Evolutionary conservation across 2,113 vertebrate genomes (phyloP).

Genomic region (Cololabis saira): DNA sequence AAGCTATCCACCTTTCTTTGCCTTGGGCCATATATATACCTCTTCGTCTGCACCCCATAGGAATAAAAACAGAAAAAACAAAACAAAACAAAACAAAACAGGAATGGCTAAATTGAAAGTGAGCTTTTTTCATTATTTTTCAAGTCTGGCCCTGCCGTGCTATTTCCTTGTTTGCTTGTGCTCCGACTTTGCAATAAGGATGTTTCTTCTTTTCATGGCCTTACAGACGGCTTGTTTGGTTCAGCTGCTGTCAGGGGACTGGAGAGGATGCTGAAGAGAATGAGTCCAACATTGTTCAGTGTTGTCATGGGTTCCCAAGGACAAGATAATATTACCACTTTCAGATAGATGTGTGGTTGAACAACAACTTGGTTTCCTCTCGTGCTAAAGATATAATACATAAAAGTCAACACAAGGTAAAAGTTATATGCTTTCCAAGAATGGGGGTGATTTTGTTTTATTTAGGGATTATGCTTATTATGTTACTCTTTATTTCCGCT

Average conservation of each 20-base stretch:
- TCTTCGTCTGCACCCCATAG: constrained; percentile 12
- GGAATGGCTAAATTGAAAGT: constrained; percentile 86
- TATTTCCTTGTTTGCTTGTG: constrained; percentile 77
- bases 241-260: constrained; percentile 57
- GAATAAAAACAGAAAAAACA: neutral
- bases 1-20: constrained; percentile 86
- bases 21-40: constrained; percentile 68
- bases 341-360: constrained; percentile 25
- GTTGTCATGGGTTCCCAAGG: constrained; percentile 48
- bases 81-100: constrained; percentile 43
- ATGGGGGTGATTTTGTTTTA: constrained; percentile 4
- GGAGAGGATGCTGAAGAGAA: constrained; percentile 44
- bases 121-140: constrained; percentile 82
- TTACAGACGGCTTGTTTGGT: constrained; percentile 46
- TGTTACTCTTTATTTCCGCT: constrained; percentile 9
- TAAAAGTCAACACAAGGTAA: constrained; percentile 11
- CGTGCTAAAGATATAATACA: neutral
- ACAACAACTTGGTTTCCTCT: constrained; percentile 16
- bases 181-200: constrained; percentile 68
- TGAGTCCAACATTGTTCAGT: constrained; percentile 42
- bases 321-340: constrained; percentile 55
- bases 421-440: constrained; percentile 9
- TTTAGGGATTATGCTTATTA: constrained; percentile 4
- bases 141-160: constrained; percentile 77
- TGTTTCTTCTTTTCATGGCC: constrained; percentile 50